phyloP scores from a whole-genome alignment of 2,113 vertebrate genomes.

The Cinclus mexicanus region DNA sequence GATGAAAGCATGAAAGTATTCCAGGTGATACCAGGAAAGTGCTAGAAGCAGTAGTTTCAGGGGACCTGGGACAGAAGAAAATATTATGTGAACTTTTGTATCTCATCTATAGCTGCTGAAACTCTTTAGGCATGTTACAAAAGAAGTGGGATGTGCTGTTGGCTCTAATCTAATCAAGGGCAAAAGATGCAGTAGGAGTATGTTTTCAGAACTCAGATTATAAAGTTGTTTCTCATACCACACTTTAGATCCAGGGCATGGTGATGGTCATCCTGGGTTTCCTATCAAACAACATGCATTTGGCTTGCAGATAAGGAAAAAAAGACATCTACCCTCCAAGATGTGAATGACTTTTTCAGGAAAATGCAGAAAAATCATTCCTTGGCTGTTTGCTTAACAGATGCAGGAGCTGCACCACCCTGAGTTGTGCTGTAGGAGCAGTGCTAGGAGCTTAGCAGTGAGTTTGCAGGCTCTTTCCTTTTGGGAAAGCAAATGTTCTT shows the following conservation, averaged over 20 bases:
- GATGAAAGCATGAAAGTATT: background rate
- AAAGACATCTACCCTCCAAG: background rate
- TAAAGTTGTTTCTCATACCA: background rate
- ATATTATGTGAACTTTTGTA: background rate
- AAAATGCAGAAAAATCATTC: background rate
- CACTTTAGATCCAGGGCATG: fast-evolving
- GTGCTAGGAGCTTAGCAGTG: background rate
- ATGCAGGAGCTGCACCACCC: background rate
- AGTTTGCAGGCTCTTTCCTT: background rate
- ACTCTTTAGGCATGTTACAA: background rate
- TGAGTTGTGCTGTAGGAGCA: background rate
- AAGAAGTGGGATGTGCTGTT: background rate
- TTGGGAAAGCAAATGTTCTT: background rate
- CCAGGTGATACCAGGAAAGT: background rate
- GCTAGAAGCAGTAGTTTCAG: background rate
- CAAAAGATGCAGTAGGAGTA: background rate
- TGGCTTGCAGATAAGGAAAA: background rate
- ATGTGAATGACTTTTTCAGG: background rate
- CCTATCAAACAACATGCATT: background rate
- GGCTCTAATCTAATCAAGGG: background rate
- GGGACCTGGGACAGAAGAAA: background rate
- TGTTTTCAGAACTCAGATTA: background rate
- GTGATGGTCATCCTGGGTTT: background rate
- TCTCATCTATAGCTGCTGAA: background rate
- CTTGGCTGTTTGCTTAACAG: background rate